These are phyloP conservation scores for Merops nubicus DNA, from an alignment of 2,113 vertebrate genomes.

Conservation along the genomic window DNA sequence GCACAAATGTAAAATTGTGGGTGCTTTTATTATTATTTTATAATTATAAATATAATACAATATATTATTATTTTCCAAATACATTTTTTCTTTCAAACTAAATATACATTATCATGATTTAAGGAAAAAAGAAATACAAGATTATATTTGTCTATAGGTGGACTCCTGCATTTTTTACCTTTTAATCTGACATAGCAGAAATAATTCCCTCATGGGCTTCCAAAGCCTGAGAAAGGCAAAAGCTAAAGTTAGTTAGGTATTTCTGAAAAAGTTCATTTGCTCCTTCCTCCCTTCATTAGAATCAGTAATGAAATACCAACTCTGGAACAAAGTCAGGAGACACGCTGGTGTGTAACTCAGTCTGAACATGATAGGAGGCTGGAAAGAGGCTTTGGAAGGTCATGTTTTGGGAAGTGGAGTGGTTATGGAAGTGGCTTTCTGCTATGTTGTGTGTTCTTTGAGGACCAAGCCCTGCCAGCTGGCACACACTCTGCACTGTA, in stretches of 20 bases:
- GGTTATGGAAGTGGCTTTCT: background rate
- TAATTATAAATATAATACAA: no score
- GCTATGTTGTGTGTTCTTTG: background rate
- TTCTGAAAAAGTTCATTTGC: background rate
- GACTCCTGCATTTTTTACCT: background rate
- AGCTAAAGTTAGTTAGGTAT: background rate
- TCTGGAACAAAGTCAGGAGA: background rate
- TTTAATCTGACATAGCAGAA: background rate
- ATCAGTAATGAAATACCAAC: background rate
- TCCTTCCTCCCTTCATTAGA: background rate
- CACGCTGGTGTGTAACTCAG: background rate
- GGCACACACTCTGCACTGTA: background rate
- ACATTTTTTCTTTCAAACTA: background rate
- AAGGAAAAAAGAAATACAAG: background rate
- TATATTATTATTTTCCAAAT: background rate
- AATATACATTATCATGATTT: background rate
- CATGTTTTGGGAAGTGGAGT: background rate
- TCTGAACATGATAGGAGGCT: background rate
- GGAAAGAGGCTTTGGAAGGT: background rate
- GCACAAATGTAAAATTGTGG: background rate
- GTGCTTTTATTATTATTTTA: background rate
- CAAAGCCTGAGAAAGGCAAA: background rate
- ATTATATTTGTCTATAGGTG: background rate
- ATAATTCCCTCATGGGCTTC: background rate
- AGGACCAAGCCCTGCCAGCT: background rate